A percentile compares a stretch with the other conserved stretches of the same genome.
phyloP scores from a whole-genome alignment of 2,113 vertebrate genomes.

The Caranx ignobilis region DNA sequence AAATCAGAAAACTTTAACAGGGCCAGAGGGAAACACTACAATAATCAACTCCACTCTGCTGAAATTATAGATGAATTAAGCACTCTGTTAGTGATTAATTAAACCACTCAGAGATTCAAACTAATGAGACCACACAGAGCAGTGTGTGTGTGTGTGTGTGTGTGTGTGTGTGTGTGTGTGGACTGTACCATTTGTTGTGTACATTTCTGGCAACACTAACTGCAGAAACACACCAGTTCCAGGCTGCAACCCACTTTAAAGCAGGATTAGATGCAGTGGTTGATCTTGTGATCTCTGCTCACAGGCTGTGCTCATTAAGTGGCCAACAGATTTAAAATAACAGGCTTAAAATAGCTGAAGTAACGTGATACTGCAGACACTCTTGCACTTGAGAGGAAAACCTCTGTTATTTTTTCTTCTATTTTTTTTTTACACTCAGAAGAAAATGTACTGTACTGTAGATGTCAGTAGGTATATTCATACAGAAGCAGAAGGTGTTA shows the following conservation, averaged over 20 bases:
- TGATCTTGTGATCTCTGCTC: slow-evolving; percentile 55
- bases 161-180: slow-evolving; percentile 11
- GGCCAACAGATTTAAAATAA: slow-evolving; percentile 15
- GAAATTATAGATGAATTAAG: slow-evolving; percentile 81
- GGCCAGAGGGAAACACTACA: slow-evolving; percentile 71
- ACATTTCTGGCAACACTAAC: slow-evolving; percentile 29
- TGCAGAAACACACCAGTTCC: slow-evolving; percentile 37
- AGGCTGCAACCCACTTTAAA: slow-evolving; percentile 47
- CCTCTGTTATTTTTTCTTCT: too few species aligned
- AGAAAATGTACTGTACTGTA: too few species aligned
- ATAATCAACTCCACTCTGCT: slow-evolving; percentile 77
- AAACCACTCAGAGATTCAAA: slow-evolving; percentile 66
- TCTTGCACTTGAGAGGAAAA: not conserved
- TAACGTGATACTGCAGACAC: slow-evolving; percentile 11
- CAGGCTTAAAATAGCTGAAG: slow-evolving; percentile 32
- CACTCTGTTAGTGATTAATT: slow-evolving; percentile 79
- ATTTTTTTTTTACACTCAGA: too few species aligned
- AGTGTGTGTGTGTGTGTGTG: slow-evolving; percentile 9
- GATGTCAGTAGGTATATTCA: too few species aligned
- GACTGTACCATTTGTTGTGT: slow-evolving; percentile 28
- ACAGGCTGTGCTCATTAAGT: slow-evolving; percentile 51
- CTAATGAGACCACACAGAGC: slow-evolving; percentile 74
- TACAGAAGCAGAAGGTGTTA: too few species aligned
- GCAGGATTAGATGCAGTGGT: slow-evolving; percentile 50
- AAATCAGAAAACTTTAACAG: slow-evolving; percentile 75